Percentiles rank a stretch among this genome's conserved stretches.
phyloP scores from a whole-genome alignment of 2,888 invertebrate genomes.

The Oeneis ivallda region DNA sequence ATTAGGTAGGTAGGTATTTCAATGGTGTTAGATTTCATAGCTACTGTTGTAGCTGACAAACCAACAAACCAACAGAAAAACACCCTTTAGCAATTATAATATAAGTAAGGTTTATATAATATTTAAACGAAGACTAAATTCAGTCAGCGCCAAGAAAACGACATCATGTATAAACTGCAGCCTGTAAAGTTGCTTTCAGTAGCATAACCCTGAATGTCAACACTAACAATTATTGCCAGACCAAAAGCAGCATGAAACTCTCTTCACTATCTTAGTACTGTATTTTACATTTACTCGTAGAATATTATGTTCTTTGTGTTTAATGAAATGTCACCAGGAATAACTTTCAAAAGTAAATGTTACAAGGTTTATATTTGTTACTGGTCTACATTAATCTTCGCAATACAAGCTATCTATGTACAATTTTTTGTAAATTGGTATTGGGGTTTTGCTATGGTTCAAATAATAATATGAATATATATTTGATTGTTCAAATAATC shows the following conservation, averaged over 20 bases:
- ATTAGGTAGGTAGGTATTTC: too few relatives aligned
- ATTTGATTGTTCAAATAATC: too few relatives aligned
- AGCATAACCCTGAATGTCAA: constrained; percentile 9
- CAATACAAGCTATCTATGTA: too few relatives aligned
- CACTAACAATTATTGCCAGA: constrained; percentile 14
- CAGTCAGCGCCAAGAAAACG: background rate
- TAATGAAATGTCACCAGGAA: background rate
- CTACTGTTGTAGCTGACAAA: too few relatives aligned
- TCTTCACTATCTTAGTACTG: constrained; percentile 8
- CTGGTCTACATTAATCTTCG: too few relatives aligned
- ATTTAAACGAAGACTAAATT: background rate
- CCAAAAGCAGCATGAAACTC: constrained; percentile 10
- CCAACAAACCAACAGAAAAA: too few relatives aligned
- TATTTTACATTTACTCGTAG: constrained; percentile 11
- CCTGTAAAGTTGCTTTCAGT: constrained; percentile 1
- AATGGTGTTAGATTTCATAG: too few relatives aligned
- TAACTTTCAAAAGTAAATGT: constrained; percentile 3
- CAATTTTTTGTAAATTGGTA: too few relatives aligned
- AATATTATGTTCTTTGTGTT: background rate
- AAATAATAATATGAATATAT: background rate
- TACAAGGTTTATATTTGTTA: background rate
- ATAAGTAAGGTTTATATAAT: too few relatives aligned
- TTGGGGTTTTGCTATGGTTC: background rate
- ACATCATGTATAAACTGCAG: background rate
- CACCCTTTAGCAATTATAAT: too few relatives aligned